Percentiles rank a stretch among this genome's conserved stretches.
Evolutionary conservation across 2,113 vertebrate genomes (phyloP).

Genomic region (Prionailurus bengalensis): DNA sequence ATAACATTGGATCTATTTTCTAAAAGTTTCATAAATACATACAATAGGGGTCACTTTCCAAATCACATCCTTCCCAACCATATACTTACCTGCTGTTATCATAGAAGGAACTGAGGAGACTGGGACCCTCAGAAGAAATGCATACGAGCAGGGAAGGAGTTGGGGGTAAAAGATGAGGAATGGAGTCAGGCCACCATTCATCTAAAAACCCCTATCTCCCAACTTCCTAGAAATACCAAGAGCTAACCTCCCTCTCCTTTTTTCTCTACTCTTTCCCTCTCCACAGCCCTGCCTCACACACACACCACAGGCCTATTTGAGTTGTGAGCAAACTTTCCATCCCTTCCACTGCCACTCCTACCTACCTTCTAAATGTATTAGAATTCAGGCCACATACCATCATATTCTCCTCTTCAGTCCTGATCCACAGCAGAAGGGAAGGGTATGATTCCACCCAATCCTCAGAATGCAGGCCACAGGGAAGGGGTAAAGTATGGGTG

Average conservation of each 20-base stretch:
- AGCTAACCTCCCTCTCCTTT: not conserved
- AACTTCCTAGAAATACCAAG: not conserved
- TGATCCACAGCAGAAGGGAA: not conserved
- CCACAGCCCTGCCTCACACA: not conserved
- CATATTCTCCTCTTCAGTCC: not conserved
- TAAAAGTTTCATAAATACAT: not conserved
- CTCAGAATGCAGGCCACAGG: not conserved
- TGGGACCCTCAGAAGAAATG: not conserved
- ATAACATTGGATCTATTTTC: not conserved
- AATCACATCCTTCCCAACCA: not conserved
- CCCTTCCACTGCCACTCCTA: not conserved
- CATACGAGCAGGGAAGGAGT: not conserved
- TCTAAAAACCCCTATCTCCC: not conserved
- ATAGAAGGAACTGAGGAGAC: not conserved
- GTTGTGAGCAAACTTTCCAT: not conserved
- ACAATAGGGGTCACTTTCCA: slow-evolving; percentile 19
- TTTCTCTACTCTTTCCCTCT: not conserved
- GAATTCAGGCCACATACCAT: not conserved
- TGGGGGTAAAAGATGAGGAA: not conserved
- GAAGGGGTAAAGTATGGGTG: not conserved
- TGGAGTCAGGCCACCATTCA: not conserved
- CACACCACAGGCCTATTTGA: not conserved
- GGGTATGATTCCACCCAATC: not conserved
- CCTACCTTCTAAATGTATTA: not conserved
- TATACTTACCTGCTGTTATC: not conserved